Evolutionary conservation across 2,797 vertebrate genomes (phyloP), one percentile per base, ranked within the genome.

Genomic region (Sciaenops ocellatus): DNA sequence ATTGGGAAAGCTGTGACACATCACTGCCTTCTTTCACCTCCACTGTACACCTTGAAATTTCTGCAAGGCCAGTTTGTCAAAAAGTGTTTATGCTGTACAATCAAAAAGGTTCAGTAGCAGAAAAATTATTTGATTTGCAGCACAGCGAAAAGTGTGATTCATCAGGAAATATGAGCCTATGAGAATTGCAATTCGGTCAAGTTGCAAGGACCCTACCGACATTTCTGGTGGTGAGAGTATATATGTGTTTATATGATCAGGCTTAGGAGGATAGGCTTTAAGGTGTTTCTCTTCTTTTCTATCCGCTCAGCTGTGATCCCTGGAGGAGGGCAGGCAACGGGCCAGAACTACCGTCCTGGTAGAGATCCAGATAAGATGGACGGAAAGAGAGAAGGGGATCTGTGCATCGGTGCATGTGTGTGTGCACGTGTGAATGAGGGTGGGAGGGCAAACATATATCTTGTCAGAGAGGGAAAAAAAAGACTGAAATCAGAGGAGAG

Each of bases 351-450:
- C 77, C 15, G 20, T 56, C 41, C 82, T 83, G 80, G 74, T 85
- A 72, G 56, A 90, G 86, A 87, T 92, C 85, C 71, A 89, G 87
- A 90, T 90, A 83, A 92, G 91, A 88, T 80, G 79, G 79, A 82
- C 82, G 79, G 84, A 74, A 68, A 73, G 73, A 82, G 72, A 78
- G 71, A 79, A 70, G 62, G 41, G 48, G 38, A 55, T 69, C 54
- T 88, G 83, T 69, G 82, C 72, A 70, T 18, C 22, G 48, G 64
- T 67, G 78, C 30, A 16, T 52, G 62, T 75, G 54, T 64, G 65
- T 18, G 47, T 26, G 41, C 26, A 26, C 0, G 47, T 79, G 79
- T 71, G 77, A 83, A 73, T 73, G 54, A 84, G 71, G 64, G 60
- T 73, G 60, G 73, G 73, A 83, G 69, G 60, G 42, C 54, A 82